These are phyloP conservation scores for Beris chalybata DNA, from an alignment of 2,888 invertebrate species.

Conservation along the genomic window DNA sequence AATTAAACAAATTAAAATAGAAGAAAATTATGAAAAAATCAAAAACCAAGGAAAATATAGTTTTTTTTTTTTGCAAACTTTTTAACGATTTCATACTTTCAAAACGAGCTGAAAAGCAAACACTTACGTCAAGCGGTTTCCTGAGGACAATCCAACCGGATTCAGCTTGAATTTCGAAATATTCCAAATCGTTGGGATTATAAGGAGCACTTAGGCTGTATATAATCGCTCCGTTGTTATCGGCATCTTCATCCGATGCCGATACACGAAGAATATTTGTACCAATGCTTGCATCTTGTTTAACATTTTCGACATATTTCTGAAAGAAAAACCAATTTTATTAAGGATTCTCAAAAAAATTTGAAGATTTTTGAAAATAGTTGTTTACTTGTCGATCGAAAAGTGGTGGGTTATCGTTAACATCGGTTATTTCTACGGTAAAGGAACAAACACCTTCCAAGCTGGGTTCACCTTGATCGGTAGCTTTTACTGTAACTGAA, in stretches of 20 bases:
- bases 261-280: conserved; percentile 93
- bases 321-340: conserved; percentile 57
- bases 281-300: conserved; percentile 94
- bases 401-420: conserved; percentile 94
- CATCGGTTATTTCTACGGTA: conserved; percentile 95
- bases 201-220: conserved; percentile 88
- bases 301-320: conserved; percentile 97
- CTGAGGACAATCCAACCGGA: conserved; percentile 96
- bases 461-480: conserved; percentile 97
- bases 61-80: conserved; percentile 9
- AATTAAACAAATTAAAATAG: no score
- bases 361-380: not conserved
- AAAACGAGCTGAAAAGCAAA: conserved; percentile 46
- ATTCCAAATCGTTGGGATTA: conserved; percentile 87
- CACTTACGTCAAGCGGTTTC: conserved; percentile 96
- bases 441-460: conserved; percentile 98
- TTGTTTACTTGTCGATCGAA: conserved; percentile 84
- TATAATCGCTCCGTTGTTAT: conserved; percentile 93
- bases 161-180: conserved; percentile 95
- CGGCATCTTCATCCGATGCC: conserved; percentile 95
- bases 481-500: conserved; percentile 95
- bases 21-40: not conserved
- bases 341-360: not conserved
- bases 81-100: conserved; percentile 9
- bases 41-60: conserved; percentile 7